Evolutionary conservation across 2,113 vertebrate species (phyloP).

Genomic region (Melanotaenia duboulayi): DNA sequence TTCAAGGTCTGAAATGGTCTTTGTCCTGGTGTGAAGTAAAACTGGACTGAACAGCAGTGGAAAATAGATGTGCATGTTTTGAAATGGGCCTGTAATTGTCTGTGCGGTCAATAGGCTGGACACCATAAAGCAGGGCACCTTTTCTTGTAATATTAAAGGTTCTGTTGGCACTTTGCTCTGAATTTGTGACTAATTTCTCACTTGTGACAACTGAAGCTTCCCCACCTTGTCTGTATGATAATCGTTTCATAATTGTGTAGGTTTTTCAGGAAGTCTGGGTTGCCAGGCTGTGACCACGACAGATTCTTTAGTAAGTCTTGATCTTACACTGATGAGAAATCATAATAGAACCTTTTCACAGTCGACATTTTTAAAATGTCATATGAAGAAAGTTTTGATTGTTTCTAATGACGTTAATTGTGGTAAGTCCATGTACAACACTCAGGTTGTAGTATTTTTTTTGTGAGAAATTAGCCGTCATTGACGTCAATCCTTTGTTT

Average conservation of each 20-base stretch:
- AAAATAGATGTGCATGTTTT: conserved; percentile 29
- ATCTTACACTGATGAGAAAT: not conserved
- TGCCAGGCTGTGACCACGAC: not conserved
- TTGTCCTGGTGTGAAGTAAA: conserved; percentile 32
- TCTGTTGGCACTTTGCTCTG: conserved; percentile 16
- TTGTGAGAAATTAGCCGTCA: not conserved
- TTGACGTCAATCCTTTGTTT: not conserved
- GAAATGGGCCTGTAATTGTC: conserved; percentile 14
- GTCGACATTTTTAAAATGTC: not conserved
- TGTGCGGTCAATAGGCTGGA: conserved; percentile 19
- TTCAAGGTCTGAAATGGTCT: conserved; percentile 55
- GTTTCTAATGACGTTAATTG: not conserved
- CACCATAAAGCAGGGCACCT: conserved; percentile 1
- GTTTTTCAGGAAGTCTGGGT: not conserved
- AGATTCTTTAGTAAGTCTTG: conserved; percentile 10
- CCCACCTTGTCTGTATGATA: conserved; percentile 15
- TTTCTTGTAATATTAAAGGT: conserved; percentile 16
- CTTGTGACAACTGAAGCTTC: conserved; percentile 4
- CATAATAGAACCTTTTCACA: conserved; percentile 10
- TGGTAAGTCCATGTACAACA: too few species aligned
- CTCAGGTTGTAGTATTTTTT: not conserved
- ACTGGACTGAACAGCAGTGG: not conserved
- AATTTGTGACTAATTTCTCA: conserved; percentile 29
- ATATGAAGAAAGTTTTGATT: not conserved
- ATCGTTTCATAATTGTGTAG: conserved; percentile 17